These are phyloP conservation scores for Ophion slaviceki DNA, from an alignment of 2,888 invertebrate species.

Conservation along the genomic window DNA sequence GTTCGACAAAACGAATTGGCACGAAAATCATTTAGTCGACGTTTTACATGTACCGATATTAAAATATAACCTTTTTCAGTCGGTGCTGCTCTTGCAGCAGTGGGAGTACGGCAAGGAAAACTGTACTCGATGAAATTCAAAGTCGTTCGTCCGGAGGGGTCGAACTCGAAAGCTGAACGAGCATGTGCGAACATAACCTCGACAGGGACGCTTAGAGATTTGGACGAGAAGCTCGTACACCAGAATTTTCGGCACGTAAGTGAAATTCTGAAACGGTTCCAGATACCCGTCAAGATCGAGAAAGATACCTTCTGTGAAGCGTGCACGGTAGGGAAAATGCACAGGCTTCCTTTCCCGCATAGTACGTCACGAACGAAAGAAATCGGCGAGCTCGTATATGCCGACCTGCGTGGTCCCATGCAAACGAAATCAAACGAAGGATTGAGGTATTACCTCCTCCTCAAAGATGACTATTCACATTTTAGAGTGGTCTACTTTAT, in stretches of 20 bases:
- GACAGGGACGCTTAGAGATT: conserved; percentile 10
- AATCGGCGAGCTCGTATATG: background rate
- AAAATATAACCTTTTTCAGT: conserved; percentile 9
- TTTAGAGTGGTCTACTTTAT: no score
- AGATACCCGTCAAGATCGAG: background rate
- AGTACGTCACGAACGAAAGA: background rate
- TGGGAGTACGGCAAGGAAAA: no score
- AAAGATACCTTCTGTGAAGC: background rate
- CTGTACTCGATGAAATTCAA: no score
- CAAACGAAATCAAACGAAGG: background rate
- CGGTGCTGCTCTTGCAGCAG: conserved; percentile 32
- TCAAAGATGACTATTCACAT: background rate
- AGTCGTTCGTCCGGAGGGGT: no score
- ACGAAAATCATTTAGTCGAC: background rate
- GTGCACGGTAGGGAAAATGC: conserved; percentile 9
- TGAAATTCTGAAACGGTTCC: background rate
- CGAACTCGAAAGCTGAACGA: no score
- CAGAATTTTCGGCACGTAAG: background rate
- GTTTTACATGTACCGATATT: conserved; percentile 53
- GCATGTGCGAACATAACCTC: no score
- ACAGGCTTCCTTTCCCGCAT: background rate
- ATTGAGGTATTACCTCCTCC: background rate
- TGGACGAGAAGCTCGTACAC: background rate
- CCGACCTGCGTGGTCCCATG: conserved; percentile 40
- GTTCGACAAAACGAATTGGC: no score